Base-by-base conservation (phyloP, 35 echinoderm and acorn worm genomes). In the Chiridota heheva region DNA sequence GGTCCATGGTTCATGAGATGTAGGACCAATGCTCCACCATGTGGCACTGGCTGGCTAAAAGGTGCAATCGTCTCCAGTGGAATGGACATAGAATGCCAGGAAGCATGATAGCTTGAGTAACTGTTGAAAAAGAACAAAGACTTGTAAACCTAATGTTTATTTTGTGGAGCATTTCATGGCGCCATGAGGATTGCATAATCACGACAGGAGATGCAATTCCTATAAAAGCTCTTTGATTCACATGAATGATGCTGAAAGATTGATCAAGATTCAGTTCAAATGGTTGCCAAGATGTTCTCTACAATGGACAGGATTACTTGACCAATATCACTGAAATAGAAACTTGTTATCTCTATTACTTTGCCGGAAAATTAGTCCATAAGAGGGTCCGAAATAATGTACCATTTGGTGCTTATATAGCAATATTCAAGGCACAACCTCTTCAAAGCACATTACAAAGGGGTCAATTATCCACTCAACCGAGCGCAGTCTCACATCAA, bases 31-130 rank as follows among this genome's bases (percentile, higher is more conserved):
- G 88, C 84, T 42, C 94, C 94, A 44, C 61, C 38, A 44, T 87
- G 70, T 20, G 64, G 53, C 7, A 97, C 41, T 7, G 94, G 88
- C 38, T 73, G 71, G 44, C 71, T 74, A 36, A 58, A 63, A 42
- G 70, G 76, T 16, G 79, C 73, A 18, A 97, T 73, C 10, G 65
- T 51, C 17, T 76, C 45, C 5, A 97, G 37, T 18, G 94, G 81
- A 41, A 87, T 80, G 2, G 69, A 40, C 24, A 86, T 24, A 33
- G 83, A 83, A 70, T 76, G 60, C 94, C 94, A 97, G 41, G 73
- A 68, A 7, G 72, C 89, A 20, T 58, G 48, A 40, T 84, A 97
- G 7, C 57, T 40, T 24, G 59, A 35, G 63, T 77, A 69, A 28
- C 89, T 91, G 70, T 15, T 69, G 53, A 42, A 36, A 0, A 58